Conservation (phyloP, 2,113 vertebrate species). For the Eleginops maclovinus region DNA sequence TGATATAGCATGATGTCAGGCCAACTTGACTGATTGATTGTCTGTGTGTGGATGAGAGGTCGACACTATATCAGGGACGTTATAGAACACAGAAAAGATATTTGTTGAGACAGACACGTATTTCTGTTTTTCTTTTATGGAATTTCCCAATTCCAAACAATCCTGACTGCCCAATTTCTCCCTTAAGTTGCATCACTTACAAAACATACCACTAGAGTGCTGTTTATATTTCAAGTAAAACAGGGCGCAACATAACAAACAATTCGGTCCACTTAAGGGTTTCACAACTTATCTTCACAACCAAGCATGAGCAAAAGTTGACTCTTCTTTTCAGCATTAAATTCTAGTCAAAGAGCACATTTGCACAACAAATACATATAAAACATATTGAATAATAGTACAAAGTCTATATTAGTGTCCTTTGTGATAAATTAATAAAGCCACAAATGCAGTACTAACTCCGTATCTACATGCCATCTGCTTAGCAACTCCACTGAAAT, state of each 20-base stretch:
- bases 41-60: neutral
- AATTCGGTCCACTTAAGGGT: constrained; percentile 13
- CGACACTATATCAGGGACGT: neutral
- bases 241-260: constrained; percentile 10
- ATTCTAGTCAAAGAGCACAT: neutral
- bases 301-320: neutral
- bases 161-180: neutral
- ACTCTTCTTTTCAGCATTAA: neutral
- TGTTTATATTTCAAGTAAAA: constrained; percentile 46
- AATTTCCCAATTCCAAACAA: constrained; percentile 5
- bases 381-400: neutral
- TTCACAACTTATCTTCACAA: constrained; percentile 4
- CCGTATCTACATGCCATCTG: neutral
- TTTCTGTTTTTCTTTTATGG: neutral
- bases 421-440: neutral
- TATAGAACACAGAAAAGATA: neutral
- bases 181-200: constrained; percentile 18
- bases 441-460: neutral
- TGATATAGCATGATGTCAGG: neutral
- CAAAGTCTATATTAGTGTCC: neutral
- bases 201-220: constrained; percentile 10
- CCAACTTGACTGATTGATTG: neutral
- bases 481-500: neutral
- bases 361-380: neutral
- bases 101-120: neutral